Evolutionary conservation across 2,888 invertebrate genomes (phyloP).

Genomic region (Dasypogon diadema): DNA sequence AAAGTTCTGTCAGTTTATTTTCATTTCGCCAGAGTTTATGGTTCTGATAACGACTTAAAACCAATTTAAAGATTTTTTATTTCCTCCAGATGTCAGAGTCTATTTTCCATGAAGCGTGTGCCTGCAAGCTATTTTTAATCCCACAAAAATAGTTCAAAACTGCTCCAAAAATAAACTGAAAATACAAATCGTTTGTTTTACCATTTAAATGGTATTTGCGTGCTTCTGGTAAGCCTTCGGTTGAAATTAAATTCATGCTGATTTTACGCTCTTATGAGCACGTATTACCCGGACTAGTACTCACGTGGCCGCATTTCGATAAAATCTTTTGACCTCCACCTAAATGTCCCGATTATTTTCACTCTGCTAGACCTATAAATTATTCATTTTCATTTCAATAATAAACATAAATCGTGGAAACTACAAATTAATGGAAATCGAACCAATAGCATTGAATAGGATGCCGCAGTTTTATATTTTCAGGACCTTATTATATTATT

Average conservation of each 20-base stretch:
- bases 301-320: background rate
- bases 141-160: constrained; percentile 12
- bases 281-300: background rate
- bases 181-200: background rate
- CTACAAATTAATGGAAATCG: too few species aligned
- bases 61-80: constrained; percentile 20
- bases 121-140: constrained; percentile 9
- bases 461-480: too few species aligned
- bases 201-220: constrained; percentile 20
- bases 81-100: constrained; percentile 31
- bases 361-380: too few species aligned
- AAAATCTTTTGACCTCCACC: background rate
- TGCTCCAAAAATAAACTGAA: constrained; percentile 18
- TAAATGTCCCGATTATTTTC: background rate
- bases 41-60: background rate
- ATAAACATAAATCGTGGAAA: too few species aligned
- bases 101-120: constrained; percentile 9
- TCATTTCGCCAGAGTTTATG: constrained; percentile 25
- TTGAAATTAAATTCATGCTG: constrained; percentile 2
- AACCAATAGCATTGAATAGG: too few species aligned
- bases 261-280: constrained; percentile 21
- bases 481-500: too few species aligned
- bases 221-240: background rate
- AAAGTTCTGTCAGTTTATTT: constrained; percentile 4
- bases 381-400: too few species aligned